Evolutionary conservation across 2,888 invertebrate genomes (phyloP).

Genomic region (Himalopsyche anomala): DNA sequence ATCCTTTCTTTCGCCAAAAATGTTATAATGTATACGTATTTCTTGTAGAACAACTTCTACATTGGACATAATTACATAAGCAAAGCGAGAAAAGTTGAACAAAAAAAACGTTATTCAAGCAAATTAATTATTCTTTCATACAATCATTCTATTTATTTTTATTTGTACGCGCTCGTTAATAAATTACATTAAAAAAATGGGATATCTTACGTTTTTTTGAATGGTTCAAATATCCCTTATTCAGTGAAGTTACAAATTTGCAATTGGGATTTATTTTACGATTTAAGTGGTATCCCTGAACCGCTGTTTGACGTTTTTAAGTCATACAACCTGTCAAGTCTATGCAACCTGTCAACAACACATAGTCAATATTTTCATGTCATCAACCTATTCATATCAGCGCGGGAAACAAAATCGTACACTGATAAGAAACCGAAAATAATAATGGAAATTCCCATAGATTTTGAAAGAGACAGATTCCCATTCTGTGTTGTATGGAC

Average conservation of each 20-base stretch:
- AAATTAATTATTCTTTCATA: no score
- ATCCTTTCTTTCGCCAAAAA: no score
- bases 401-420: conserved; percentile 2
- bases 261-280: neutral
- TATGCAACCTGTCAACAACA: neutral
- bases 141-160: no score
- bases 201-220: neutral
- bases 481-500: conserved; percentile 98
- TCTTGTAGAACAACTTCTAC: no score
- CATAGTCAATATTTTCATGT: conserved; percentile 9
- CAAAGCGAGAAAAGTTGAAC: no score
- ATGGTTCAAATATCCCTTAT: neutral
- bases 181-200: no score
- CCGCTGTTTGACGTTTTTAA: neutral
- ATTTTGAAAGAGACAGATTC: conserved; percentile 80
- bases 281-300: neutral
- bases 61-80: no score
- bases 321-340: neutral
- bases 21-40: no score
- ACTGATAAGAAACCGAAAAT: neutral
- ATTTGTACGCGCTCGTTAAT: no score
- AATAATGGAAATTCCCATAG: conserved; percentile 70
- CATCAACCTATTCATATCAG: neutral
- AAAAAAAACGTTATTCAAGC: no score
- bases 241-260: neutral